Conservation (phyloP, 2,797 vertebrate species). For the Acanthurus leucopareius region DNA sequence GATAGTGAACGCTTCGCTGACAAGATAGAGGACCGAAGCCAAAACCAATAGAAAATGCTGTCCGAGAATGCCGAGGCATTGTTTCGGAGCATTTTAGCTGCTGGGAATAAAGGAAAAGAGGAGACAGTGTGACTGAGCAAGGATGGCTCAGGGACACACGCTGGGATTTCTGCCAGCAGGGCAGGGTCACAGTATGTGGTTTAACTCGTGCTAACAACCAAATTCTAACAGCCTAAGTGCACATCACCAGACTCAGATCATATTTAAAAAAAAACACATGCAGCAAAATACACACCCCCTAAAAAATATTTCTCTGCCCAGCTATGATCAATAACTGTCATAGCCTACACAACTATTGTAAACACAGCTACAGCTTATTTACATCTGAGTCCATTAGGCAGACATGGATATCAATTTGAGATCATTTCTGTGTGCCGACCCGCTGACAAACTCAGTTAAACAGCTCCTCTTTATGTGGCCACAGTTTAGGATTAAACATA, state of each 20-base stretch:
- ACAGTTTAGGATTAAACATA: background rate
- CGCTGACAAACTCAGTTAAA: background rate
- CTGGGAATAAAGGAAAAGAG: slow-evolving; percentile 68
- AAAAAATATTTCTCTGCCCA: background rate
- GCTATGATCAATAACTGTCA: background rate
- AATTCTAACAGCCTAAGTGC: slow-evolving; percentile 19
- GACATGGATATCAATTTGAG: background rate
- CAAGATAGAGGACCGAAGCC: slow-evolving; percentile 56
- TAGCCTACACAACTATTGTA: background rate
- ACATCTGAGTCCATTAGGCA: background rate
- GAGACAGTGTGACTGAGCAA: slow-evolving; percentile 58
- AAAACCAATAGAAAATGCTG: slow-evolving; percentile 62
- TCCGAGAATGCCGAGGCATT: slow-evolving; percentile 36
- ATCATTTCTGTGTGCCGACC: background rate
- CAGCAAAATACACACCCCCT: background rate
- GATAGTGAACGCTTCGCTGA: slow-evolving; percentile 59
- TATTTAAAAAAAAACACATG: slow-evolving; percentile 6
- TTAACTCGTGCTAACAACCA: slow-evolving; percentile 25
- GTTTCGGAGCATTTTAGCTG: slow-evolving; percentile 52
- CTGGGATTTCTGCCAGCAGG: slow-evolving; percentile 46
- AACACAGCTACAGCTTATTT: slow-evolving; percentile 15
- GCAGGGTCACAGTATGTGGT: slow-evolving; percentile 9
- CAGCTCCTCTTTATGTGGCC: background rate
- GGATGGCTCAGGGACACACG: slow-evolving; percentile 54
- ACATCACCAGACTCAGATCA: background rate